Evolutionary conservation across 2,113 vertebrate genomes (phyloP).

Genomic region (Sphaerodactylus townsendi): DNA sequence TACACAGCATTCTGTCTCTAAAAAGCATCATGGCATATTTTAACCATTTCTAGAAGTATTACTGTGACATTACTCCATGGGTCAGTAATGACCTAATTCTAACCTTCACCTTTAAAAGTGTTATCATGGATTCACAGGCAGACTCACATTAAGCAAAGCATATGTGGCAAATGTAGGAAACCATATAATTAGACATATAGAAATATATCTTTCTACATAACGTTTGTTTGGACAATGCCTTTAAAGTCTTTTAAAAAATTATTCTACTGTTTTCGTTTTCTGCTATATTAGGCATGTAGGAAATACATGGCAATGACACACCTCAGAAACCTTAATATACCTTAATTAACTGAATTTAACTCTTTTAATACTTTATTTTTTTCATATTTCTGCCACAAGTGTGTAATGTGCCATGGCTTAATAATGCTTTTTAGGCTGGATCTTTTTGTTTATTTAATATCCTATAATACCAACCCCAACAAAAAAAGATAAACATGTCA

Average conservation of each 20-base stretch:
- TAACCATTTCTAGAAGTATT: no score
- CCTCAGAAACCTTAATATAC: no score
- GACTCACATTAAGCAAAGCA: background rate
- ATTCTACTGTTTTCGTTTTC: background rate
- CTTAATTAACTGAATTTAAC: background rate
- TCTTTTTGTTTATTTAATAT: background rate
- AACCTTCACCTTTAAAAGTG: background rate
- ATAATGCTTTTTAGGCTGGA: no score
- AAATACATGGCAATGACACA: background rate
- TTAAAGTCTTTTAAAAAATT: background rate
- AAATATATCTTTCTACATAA: background rate
- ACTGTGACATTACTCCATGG: no score
- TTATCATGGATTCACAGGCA: background rate
- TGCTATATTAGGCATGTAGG: background rate
- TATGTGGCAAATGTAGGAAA: background rate
- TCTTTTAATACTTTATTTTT: background rate
- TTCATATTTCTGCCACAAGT: background rate
- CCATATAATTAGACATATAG: background rate
- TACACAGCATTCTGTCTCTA: background rate
- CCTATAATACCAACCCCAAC: fast-evolving
- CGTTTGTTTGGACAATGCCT: background rate
- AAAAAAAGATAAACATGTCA: background rate
- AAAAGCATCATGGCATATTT: background rate
- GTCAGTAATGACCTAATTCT: no score
- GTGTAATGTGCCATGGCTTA: background rate